Percentiles rank a stretch among this genome's conserved stretches.
phyloP scores from a whole-genome alignment of 2,797 vertebrate genomes.

The Lateolabrax maculatus region DNA sequence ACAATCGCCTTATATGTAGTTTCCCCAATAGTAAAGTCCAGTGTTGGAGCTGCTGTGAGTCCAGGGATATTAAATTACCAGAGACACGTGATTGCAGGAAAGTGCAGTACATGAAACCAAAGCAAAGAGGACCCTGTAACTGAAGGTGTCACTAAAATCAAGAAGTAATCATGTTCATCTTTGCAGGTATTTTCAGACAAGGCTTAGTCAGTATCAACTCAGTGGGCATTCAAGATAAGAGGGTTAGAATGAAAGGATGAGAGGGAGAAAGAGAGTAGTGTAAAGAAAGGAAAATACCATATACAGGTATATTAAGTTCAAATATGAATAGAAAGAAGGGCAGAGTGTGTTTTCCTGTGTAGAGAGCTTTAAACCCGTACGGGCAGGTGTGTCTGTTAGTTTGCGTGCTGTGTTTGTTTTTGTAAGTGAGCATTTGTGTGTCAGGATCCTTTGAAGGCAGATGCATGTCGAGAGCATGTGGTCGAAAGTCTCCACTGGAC shows the following conservation, averaged over 20 bases:
- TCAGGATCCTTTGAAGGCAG: conserved; percentile 61
- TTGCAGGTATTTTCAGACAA: conserved; percentile 26
- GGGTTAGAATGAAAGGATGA: conserved; percentile 15
- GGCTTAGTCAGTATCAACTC: conserved; percentile 12
- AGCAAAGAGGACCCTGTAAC: background rate
- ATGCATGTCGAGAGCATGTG: conserved; percentile 65
- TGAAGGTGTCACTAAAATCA: conserved; percentile 22
- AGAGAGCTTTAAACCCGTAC: conserved; percentile 30
- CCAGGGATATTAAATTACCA: background rate
- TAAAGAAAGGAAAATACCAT: conserved; percentile 3
- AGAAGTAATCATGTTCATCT: conserved; percentile 18
- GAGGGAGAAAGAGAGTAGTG: background rate
- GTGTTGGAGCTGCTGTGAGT: conserved; percentile 2
- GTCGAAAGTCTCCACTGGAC: conserved; percentile 36
- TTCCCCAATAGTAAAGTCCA: background rate
- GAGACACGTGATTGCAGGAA: background rate
- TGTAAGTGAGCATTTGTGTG: conserved; percentile 67
- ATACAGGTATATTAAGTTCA: conserved; percentile 11
- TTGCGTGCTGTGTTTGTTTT: conserved; percentile 77
- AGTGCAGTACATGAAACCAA: background rate
- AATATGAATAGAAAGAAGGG: conserved; percentile 9
- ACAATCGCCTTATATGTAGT: background rate
- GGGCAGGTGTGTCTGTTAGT: conserved; percentile 64
- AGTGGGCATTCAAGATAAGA: conserved; percentile 38
- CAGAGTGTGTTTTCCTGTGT: conserved; percentile 13